Evolutionary conservation across 2,888 invertebrate species (phyloP).

Genomic region (Callinectes sapidus): DNA sequence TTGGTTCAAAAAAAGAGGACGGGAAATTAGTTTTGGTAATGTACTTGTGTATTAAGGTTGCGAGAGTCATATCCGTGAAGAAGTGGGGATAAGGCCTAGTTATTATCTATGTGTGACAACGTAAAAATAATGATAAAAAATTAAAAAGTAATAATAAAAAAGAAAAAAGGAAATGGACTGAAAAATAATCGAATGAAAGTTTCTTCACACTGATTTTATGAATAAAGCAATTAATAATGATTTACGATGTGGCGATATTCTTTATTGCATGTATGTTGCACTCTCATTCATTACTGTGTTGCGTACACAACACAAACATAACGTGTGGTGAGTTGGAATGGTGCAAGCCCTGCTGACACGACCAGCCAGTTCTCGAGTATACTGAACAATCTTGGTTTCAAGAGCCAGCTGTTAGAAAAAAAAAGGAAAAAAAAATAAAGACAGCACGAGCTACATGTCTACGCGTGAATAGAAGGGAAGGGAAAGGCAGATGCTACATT

Average conservation of each 20-base stretch:
- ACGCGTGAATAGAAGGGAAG: background rate
- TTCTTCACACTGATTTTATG: no score
- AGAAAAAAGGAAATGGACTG: background rate
- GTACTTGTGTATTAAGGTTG: background rate
- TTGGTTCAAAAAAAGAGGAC: background rate
- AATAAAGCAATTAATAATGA: no score
- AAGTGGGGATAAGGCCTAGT: background rate
- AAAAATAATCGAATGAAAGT: no score
- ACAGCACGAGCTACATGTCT: background rate
- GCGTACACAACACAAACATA: background rate
- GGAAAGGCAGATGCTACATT: background rate
- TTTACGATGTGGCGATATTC: no score
- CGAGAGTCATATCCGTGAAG: background rate
- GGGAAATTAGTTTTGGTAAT: background rate
- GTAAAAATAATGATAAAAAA: background rate
- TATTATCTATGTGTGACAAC: background rate
- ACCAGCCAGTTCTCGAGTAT: background rate
- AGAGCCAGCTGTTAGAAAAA: background rate
- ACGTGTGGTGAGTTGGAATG: background rate
- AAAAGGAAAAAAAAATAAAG: no score
- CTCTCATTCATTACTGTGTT: no score
- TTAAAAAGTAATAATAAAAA: no score
- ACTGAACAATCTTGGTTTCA: background rate
- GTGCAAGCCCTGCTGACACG: background rate
- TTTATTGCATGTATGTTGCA: no score